Evolutionary conservation across 2,888 invertebrate genomes (phyloP).

Genomic region (Tachina fera): DNA sequence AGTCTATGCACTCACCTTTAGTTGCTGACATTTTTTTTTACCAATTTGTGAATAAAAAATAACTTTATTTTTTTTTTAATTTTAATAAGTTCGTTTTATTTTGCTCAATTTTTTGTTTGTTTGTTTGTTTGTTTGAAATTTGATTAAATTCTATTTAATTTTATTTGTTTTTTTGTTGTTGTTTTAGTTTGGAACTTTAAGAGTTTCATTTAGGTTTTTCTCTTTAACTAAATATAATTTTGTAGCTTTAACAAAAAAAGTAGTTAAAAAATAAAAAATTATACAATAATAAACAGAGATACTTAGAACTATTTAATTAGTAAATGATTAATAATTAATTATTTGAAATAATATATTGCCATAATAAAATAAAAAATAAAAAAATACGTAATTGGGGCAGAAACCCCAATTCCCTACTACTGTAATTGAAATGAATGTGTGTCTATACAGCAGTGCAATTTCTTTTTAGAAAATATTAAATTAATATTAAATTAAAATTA

Average conservation of each 20-base stretch:
- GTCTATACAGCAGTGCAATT: conserved; percentile 2
- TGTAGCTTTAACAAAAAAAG: conserved; percentile 32
- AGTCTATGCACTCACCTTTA: not conserved
- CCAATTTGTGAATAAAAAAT: conserved; percentile 36
- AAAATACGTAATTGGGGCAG: too few species aligned
- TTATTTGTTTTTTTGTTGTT: conserved; percentile 64
- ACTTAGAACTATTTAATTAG: conserved; percentile 10
- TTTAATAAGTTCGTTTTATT: conserved; percentile 68
- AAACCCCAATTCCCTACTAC: too few species aligned
- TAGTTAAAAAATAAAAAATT: not conserved
- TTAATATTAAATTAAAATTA: conserved; percentile 6
- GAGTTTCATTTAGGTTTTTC: conserved; percentile 74
- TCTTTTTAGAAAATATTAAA: conserved; percentile 22
- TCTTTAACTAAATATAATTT: conserved; percentile 28
- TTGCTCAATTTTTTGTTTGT: conserved; percentile 36
- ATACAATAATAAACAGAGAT: conserved; percentile 18
- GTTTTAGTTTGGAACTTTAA: conserved; percentile 74
- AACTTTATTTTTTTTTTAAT: conserved; percentile 43
- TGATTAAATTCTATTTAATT: conserved; percentile 71
- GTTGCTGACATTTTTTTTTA: not conserved
- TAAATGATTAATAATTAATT: conserved; percentile 39
- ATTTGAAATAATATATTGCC: conserved; percentile 59
- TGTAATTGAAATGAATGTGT: not conserved
- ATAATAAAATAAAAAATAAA: conserved; percentile 37
- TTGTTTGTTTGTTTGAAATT: conserved; percentile 68